Evolutionary conservation across 2,888 invertebrate species (phyloP).

Genomic region (Apocheima hispidaria): DNA sequence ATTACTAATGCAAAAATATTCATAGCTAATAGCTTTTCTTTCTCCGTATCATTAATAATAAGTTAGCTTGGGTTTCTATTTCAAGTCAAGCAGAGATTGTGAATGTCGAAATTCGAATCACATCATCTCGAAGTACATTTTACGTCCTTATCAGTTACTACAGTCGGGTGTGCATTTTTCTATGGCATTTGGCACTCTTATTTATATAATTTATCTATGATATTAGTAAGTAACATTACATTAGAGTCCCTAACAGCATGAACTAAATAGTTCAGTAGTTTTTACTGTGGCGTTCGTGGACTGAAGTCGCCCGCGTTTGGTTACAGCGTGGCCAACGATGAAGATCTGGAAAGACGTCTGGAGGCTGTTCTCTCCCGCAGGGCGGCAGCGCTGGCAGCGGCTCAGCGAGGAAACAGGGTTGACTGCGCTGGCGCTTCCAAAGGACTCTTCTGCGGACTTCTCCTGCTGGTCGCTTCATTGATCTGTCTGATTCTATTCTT

Average conservation of each 20-base stretch:
- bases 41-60: no score
- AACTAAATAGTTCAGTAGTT: conserved; percentile 27
- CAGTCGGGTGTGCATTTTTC: no score
- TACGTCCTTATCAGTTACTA: no score
- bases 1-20: no score
- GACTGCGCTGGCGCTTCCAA: conserved; percentile 98
- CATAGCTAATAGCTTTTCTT: no score
- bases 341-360: conserved; percentile 94
- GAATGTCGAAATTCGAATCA: no score
- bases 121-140: no score
- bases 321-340: conserved; percentile 88
- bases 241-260: conserved; percentile 17
- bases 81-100: no score
- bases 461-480: conserved; percentile 95
- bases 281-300: conserved; percentile 47
- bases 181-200: no score
- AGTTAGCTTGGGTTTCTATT: no score
- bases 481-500: conserved; percentile 98
- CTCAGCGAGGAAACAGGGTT: conserved; percentile 92
- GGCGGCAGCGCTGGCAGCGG: conserved; percentile 94
- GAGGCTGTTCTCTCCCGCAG: conserved; percentile 95
- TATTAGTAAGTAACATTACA: conserved; percentile 1
- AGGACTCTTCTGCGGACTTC: conserved; percentile 96
- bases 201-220: no score
- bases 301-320: conserved; percentile 78